Base-by-base conservation (phyloP, 2,888 invertebrate species). In the Pristionchus fissidentatus region DNA sequence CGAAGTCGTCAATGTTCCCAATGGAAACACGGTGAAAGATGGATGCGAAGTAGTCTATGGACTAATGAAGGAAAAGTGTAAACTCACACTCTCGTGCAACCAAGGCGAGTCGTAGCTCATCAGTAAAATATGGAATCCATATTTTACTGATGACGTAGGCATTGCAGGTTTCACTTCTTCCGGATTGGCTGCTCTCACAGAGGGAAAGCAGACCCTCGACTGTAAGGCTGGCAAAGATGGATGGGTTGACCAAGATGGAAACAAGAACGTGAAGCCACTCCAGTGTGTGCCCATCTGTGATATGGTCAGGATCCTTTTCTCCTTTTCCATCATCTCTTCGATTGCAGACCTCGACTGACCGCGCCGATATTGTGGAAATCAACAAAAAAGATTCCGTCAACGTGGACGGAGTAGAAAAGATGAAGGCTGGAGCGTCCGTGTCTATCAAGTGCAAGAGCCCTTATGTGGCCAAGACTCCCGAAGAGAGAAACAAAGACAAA, bases 211-310 rank as follows among this genome's bases (percentile, higher is more conserved):
- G 35, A 55, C 10, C 13, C 41, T 80, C 5, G 80, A 80, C 3
- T 80, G 80, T 26, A 41, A 41, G 19, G 77, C 77, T 19, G 77
- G 77, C 3, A 32, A 57, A 13, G 60, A 80, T 43, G 80, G 80
- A 80, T 80, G 80, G 80, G 57, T 41, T 29, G 80, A 80, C 32
- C 41, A 80, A 13, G 22, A 22, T 32, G 80, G 80, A n/a, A 80
- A 80, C n/a, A 80, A 55, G 38, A 60, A 80, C 26, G 32, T n/a
- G 26, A 80, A 77, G 32, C 49, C 77, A 46, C 26, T 77, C 8
- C 29, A 49, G 26, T 77, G 77, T 77, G 32, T 77, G 19, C 77
- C 77, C n/a, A 49, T 46, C 0, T 77, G 77, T 77, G 43, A 41
- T 13, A 8, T 49, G 46, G 77, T 77, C 13, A 0, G 46, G 3